These are phyloP conservation scores for Sarcophilus harrisii DNA, from an alignment of 2,797 vertebrate genomes.

Conservation along the genomic window DNA sequence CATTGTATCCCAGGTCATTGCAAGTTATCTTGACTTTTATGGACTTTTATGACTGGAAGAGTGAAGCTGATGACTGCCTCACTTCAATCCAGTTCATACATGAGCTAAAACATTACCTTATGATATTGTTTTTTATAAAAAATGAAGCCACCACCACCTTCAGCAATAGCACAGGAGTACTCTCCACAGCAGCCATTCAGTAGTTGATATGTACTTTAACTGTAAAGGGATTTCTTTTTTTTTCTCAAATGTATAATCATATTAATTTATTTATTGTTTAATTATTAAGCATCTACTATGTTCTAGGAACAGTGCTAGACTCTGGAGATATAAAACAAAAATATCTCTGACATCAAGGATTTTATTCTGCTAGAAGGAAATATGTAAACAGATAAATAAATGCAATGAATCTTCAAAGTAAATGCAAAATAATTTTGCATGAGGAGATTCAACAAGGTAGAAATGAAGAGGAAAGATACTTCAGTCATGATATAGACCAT, in stretches of 20 bases:
- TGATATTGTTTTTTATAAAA: too few species aligned
- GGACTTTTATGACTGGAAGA: too few species aligned
- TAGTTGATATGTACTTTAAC: neutral
- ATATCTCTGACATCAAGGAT: neutral
- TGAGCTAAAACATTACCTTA: too few species aligned
- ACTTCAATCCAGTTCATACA: too few species aligned
- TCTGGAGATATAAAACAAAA: neutral
- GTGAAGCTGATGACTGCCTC: too few species aligned
- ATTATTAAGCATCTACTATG: neutral
- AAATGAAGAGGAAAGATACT: neutral
- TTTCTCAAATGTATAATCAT: neutral
- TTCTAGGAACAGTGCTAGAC: neutral
- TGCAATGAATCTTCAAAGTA: neutral
- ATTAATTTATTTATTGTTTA: neutral
- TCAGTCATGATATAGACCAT: neutral
- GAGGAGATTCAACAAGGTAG: neutral
- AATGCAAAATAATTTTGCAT: neutral
- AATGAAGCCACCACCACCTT: too few species aligned
- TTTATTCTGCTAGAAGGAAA: neutral
- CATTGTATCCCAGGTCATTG: too few species aligned
- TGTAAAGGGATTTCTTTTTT: too few species aligned
- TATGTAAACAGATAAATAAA: neutral
- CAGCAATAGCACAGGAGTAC: neutral
- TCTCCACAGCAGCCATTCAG: neutral
- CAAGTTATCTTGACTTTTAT: too few species aligned